Percentiles rank a stretch among this genome's conserved stretches.
These are phyloP conservation scores for Drosophila nigricruria DNA, from an alignment of 2,888 invertebrate genomes.

Conservation along the genomic window DNA sequence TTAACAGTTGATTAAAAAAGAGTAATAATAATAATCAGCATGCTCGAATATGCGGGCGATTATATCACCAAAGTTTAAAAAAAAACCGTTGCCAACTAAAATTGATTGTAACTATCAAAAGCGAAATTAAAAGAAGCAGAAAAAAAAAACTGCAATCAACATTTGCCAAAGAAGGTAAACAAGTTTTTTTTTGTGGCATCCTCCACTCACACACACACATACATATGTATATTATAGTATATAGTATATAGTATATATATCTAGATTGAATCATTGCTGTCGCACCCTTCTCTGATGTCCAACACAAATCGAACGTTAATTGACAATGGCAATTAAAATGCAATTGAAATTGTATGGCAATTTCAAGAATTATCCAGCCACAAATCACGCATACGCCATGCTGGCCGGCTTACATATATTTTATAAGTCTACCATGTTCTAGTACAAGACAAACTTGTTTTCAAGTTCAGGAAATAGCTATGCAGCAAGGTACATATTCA, in stretches of 20 bases:
- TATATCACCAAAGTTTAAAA: constrained; percentile 66
- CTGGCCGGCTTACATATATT: constrained; percentile 30
- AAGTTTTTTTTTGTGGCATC: constrained; percentile 66
- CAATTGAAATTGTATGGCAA: constrained; percentile 59
- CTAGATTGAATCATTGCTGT: constrained; percentile 26
- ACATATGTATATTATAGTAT: neutral
- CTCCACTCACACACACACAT: constrained; percentile 9
- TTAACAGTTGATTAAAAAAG: constrained; percentile 72
- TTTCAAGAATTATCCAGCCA: constrained; percentile 63
- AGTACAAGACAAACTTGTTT: constrained; percentile 61
- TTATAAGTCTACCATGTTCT: constrained; percentile 38
- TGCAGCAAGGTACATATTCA: constrained; percentile 32
- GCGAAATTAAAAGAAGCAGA: constrained; percentile 8
- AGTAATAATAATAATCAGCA: constrained; percentile 60
- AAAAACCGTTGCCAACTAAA: constrained; percentile 54
- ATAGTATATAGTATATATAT: constrained; percentile 6
- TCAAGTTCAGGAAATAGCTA: constrained; percentile 77
- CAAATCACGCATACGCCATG: constrained; percentile 64
- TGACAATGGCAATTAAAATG: constrained; percentile 65
- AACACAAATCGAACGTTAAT: constrained; percentile 39
- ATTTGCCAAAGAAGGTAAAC: constrained; percentile 67
- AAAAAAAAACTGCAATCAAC: constrained; percentile 55
- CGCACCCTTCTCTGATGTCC: constrained; percentile 47
- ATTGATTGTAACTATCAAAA: constrained; percentile 69
- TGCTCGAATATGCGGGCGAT: constrained; percentile 51